Base-by-base conservation (phyloP, 2,888 invertebrate genomes). In the Spodoptera littoralis region DNA sequence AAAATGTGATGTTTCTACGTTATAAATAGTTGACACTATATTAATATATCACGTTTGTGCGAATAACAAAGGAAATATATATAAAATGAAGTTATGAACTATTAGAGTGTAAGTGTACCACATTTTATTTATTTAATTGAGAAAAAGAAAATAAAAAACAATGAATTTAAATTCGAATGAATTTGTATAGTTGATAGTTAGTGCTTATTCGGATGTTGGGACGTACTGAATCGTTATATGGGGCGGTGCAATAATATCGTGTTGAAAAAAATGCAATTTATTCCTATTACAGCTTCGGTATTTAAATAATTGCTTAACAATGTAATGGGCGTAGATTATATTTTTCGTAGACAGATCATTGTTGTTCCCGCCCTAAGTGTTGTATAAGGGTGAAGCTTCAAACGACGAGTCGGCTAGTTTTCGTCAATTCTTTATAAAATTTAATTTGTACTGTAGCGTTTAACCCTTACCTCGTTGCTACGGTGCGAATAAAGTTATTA, bases 31-130 rank as follows among this genome's bases (percentile, higher is more conserved):
- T 89, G 86, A 90, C 88, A 91, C 90, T 92, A 91, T 91, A 92
- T 90, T 92, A 90, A 86, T 90, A 88, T 87, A 88, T 86, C 88
- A 88, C 87, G 82, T 88, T 89, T 89, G 89, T 73, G 41, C 89
- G 87, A 87, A 72, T 83, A 83, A 85, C 82, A 80, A 81, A 79
- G 82, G 80, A 60, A 36, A 36, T 36, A 36, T 82, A 83, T 86
- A 85, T 85, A 77, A 87, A 89, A 90, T 91, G 88, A 92, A 90
- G 90, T 93, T 91, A 85, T 87, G 77, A 91, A 91, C 91, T 92
- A 88, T 84, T 91, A 91, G 90, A 73, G 76, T 88, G 63, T 92
- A 92, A 92, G 92, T 87, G 88, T 91, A 91, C 86, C 84, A 84
- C 83, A 88, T 89, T 88, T 88, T 84, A 89, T 91, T 90, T 92